Evolutionary conservation across 1,140 invertebrate species (phyloP).

Genomic region (Stegodyphus mimosarum): DNA sequence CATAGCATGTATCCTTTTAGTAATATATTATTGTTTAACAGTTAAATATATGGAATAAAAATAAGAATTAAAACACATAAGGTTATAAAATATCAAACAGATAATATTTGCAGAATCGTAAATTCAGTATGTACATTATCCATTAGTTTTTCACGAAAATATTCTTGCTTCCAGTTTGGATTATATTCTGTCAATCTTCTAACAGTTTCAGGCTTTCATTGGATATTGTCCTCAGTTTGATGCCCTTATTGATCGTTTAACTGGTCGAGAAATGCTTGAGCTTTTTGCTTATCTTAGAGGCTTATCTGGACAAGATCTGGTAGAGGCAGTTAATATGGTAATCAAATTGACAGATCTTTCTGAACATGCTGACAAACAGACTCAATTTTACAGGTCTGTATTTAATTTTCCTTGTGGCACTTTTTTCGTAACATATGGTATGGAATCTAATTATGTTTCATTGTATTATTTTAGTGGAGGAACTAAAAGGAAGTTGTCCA

Average conservation of each 20-base stretch:
- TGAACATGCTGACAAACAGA: constrained; percentile 64
- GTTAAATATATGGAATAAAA: no score
- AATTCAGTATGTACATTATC: no score
- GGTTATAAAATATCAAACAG: no score
- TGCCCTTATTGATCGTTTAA: constrained; percentile 69
- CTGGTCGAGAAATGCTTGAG: constrained; percentile 68
- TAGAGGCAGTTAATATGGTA: constrained; percentile 66
- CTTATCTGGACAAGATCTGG: constrained; percentile 73
- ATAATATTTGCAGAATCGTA: no score
- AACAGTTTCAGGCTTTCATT: constrained; percentile 65
- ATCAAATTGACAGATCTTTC: constrained; percentile 66
- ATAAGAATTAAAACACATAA: no score
- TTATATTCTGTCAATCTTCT: no score
- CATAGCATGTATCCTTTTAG: no score
- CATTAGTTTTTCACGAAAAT: no score
- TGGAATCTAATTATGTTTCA: background rate
- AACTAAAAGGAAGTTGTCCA: constrained; percentile 72
- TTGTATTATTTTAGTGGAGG: constrained; percentile 71
- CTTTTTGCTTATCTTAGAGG: constrained; percentile 70
- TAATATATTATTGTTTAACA: no score
- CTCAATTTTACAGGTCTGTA: background rate
- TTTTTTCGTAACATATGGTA: background rate
- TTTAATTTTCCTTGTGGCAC: background rate
- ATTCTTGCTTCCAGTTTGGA: no score
- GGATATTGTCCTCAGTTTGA: constrained; percentile 80